These are phyloP conservation scores for Lottia gigantea DNA, from an alignment of 2,888 invertebrate genomes.

Conservation along the genomic window DNA sequence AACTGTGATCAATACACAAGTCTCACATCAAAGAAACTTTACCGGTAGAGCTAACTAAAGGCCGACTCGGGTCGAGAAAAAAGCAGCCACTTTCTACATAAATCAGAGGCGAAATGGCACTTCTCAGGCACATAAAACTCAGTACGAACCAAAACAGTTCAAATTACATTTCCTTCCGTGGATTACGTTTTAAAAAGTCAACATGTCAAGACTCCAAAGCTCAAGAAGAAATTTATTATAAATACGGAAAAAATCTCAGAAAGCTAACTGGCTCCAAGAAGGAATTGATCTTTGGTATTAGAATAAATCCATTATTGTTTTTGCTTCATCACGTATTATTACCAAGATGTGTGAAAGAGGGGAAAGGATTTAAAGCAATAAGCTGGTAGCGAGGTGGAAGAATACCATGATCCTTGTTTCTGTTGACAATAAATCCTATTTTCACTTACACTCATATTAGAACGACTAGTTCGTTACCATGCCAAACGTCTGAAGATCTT, in stretches of 20 bases:
- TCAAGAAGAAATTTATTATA: conserved; percentile 7
- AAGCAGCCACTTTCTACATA: conserved; percentile 4
- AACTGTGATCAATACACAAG: not conserved
- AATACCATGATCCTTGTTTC: conserved; percentile 5
- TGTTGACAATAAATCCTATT: not conserved
- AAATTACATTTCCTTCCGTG: conserved; percentile 6
- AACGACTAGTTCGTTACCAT: conserved; percentile 4
- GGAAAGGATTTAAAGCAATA: conserved; percentile 1
- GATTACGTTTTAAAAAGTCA: conserved; percentile 8
- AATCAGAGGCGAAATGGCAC: not conserved
- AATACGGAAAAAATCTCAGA: not conserved
- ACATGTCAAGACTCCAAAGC: not conserved
- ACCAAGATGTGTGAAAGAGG: not conserved
- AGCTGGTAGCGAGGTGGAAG: not conserved
- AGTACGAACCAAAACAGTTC: conserved; percentile 8
- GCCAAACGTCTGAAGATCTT: not conserved
- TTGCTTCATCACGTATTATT: conserved; percentile 6
- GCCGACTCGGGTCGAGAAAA: conserved; percentile 9
- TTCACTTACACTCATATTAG: conserved; percentile 8
- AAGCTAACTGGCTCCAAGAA: not conserved
- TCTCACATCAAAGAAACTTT: conserved; percentile 2
- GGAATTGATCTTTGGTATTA: conserved; percentile 4
- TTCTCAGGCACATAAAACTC: conserved; percentile 6
- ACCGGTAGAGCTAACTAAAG: conserved; percentile 1
- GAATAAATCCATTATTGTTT: conserved; percentile 1